Base-by-base conservation (phyloP, 2,888 invertebrate genomes). In the Mechanitis mazaeus region DNA sequence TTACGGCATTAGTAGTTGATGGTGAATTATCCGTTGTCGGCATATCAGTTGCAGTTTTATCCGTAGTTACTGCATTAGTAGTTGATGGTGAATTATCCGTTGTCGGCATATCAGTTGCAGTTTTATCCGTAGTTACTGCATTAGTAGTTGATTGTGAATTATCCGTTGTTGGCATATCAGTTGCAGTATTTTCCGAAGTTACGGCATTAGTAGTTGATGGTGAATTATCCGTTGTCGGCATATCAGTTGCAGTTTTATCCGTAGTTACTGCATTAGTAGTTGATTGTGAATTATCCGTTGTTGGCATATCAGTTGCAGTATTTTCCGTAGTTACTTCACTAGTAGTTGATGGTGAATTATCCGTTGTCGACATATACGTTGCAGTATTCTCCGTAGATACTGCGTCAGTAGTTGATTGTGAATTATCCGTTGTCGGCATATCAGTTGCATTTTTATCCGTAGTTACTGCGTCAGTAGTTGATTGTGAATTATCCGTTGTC, bases 391-490 rank as follows among this genome's bases (percentile, higher is more conserved):
- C n/a, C 1, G 47, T 11, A 47, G 47, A 20, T 20, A n/a, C 28
- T 5, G 28, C 47, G 1, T 3, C 2, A n/a, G 47, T 20, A 3
- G 47, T 47, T 42, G 53, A 42, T 33, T 20, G 28, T 6, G 54
- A 28, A 2, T 33, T 28, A 3, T 47, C 55, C 33, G 58, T 58
- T n/a, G 12, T 47, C 0, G 28, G 2, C 12, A 47, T 11, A 6
- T 28, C 33, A 33, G 58, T 57, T 11, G 53, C n/a, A 33, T 54
- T 69, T 3, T 6, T 20, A 0, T 35, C 35, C 35, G 35, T 35
- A 11, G 31, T 2, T 45, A 9, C 7, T 7, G 4, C 2, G 31
- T 11, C 45, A 28, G 20, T 28, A 7, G 45, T 9, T 20, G 12
- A 45, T 4, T 11, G 31, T 45, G 31, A 7, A 45, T 45, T 28